Evolutionary conservation across 2,888 invertebrate genomes (phyloP).

Genomic region (Cephus sareptanus): DNA sequence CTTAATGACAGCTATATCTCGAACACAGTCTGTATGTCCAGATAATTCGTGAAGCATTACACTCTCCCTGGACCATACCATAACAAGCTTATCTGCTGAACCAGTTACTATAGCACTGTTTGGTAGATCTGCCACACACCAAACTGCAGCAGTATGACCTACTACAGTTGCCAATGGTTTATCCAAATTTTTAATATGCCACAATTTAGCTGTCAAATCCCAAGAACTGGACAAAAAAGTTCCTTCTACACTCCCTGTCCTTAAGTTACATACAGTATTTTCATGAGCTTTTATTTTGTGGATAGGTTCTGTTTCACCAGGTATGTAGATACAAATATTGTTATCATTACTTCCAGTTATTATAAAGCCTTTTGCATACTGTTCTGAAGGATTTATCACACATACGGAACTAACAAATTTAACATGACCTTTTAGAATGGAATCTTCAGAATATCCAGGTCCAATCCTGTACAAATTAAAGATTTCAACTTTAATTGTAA

Average conservation of each 20-base stretch:
- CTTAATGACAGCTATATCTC: slow-evolving; percentile 79
- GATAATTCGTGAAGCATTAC: slow-evolving; percentile 52
- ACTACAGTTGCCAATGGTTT: slow-evolving; percentile 70
- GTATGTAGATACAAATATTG: slow-evolving; percentile 81
- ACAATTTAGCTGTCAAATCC: slow-evolving; percentile 90
- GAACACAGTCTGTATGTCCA: slow-evolving; percentile 94
- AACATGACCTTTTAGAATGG: slow-evolving; percentile 81
- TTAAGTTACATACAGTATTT: slow-evolving; percentile 75
- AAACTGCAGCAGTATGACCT: slow-evolving; percentile 87
- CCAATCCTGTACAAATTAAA: slow-evolving; percentile 67
- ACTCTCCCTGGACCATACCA: slow-evolving; percentile 82
- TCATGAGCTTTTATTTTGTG: slow-evolving; percentile 82
- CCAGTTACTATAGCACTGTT: slow-evolving; percentile 80
- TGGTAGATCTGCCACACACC: slow-evolving; percentile 76
- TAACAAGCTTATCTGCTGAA: slow-evolving; percentile 92
- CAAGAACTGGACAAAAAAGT: slow-evolving; percentile 88
- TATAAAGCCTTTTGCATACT: slow-evolving; percentile 81
- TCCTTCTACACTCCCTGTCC: slow-evolving; percentile 64
- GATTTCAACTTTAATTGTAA: slow-evolving; percentile 12
- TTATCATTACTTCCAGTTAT: slow-evolving; percentile 92
- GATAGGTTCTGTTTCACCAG: slow-evolving; percentile 76
- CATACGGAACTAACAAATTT: slow-evolving; percentile 89
- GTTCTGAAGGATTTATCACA: slow-evolving; percentile 77
- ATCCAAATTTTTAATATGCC: slow-evolving; percentile 72
- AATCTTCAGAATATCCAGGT: slow-evolving; percentile 73